These are phyloP conservation scores for Sinopyrophorus schimmeli DNA, from an alignment of 2,888 invertebrate species.

Conservation along the genomic window DNA sequence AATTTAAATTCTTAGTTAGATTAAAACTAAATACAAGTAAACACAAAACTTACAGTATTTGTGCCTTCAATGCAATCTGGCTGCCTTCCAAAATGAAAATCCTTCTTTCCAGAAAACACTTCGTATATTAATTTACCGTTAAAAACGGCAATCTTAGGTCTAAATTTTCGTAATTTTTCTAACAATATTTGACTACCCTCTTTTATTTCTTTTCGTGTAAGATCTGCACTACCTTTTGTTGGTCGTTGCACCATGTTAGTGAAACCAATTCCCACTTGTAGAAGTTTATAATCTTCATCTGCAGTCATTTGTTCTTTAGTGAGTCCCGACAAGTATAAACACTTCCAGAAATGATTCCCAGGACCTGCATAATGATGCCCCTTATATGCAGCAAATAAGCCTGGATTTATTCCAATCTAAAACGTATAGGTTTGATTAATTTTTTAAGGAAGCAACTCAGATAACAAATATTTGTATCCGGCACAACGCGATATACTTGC, in stretches of 20 bases:
- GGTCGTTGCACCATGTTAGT: constrained; percentile 97
- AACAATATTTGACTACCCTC: constrained; percentile 87
- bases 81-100: constrained; percentile 95
- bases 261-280: constrained; percentile 95
- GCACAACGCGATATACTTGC: too few relatives aligned
- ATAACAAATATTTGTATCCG: too few relatives aligned
- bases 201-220: constrained; percentile 91
- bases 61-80: constrained; percentile 92
- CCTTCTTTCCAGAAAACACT: constrained; percentile 95
- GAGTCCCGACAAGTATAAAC: constrained; percentile 89
- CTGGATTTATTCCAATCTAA: constrained; percentile 98
- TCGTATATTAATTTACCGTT: constrained; percentile 99
- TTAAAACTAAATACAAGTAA: background rate
- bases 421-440: constrained; percentile 39
- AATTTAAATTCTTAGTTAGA: constrained; percentile 42
- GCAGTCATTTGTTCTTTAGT: constrained; percentile 95
- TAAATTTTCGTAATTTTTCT: constrained; percentile 88
- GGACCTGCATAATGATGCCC: constrained; percentile 99
- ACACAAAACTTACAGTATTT: constrained; percentile 89
- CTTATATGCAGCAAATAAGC: constrained; percentile 95
- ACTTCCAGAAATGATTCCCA: constrained; percentile 99
- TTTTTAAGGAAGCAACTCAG: too few relatives aligned
- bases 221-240: constrained; percentile 94
- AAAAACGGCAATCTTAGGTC: constrained; percentile 95
- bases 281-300: constrained; percentile 91